Conservation (phyloP, 1,140 invertebrate genomes). For the Drosophila lacteicornis region DNA sequence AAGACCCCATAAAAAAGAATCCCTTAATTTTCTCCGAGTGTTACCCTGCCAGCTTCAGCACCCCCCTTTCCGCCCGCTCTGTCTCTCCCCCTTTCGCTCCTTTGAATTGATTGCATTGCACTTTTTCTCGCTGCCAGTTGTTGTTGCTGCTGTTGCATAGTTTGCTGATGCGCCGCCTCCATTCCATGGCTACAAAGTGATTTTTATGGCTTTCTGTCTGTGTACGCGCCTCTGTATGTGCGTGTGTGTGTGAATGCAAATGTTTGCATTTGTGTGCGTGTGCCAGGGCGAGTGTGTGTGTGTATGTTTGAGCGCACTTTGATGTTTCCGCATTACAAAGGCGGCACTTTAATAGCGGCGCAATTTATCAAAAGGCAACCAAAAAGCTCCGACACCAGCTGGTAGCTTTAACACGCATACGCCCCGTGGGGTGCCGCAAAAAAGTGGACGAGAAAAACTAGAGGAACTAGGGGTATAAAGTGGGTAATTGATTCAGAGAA, state of each 20-base stretch:
- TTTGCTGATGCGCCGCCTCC: constrained; percentile 76
- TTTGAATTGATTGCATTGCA: constrained; percentile 82
- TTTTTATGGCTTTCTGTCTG: constrained; percentile 76
- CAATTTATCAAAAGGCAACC: constrained; percentile 71
- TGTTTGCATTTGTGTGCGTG: constrained; percentile 45
- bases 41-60: neutral
- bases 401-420: constrained; percentile 76
- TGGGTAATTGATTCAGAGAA: neutral
- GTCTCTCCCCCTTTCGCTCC: constrained; percentile 20
- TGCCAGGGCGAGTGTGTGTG: constrained; percentile 30
- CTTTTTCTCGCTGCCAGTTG: constrained; percentile 54
- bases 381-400: constrained; percentile 65
- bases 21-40: constrained; percentile 1
- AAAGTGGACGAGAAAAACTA: constrained; percentile 1
- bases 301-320: constrained; percentile 64
- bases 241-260: constrained; percentile 60
- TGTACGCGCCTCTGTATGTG: constrained; percentile 15
- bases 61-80: neutral
- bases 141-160: constrained; percentile 70
- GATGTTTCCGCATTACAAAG: constrained; percentile 77
- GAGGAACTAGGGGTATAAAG: constrained; percentile 5
- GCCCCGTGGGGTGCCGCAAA: constrained; percentile 52
- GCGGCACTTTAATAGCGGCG: constrained; percentile 72
- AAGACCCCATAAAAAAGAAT: neutral
- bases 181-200: constrained; percentile 77